Conservation (phyloP, 2,888 invertebrate genomes). For the Lepidochrysops patricia region DNA sequence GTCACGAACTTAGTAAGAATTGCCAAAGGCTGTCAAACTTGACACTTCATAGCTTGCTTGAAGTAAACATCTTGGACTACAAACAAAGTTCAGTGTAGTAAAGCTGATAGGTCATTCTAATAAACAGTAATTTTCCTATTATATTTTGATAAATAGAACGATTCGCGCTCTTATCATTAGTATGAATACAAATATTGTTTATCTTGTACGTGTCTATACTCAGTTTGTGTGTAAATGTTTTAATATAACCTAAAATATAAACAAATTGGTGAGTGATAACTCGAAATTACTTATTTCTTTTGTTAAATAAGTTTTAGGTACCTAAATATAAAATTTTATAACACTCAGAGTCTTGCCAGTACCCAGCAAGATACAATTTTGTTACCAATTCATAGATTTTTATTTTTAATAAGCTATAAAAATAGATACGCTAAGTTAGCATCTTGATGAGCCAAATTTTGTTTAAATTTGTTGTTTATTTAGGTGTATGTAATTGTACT, state of each 20-base stretch:
- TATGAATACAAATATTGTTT: neutral
- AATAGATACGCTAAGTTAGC: too few relatives aligned
- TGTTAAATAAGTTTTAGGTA: too few relatives aligned
- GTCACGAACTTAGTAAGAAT: neutral
- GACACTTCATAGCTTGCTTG: neutral
- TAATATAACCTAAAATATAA: slow-evolving; percentile 31
- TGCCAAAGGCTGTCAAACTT: neutral
- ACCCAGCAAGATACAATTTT: neutral
- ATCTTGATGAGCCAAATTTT: too few relatives aligned
- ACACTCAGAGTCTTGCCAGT: too few relatives aligned
- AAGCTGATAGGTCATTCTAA: slow-evolving; percentile 11
- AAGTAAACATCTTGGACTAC: neutral
- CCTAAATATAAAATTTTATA: too few relatives aligned
- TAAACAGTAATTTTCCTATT: slow-evolving; percentile 14
- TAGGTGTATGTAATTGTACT: too few relatives aligned
- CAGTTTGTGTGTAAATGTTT: neutral
- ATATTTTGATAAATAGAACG: slow-evolving; percentile 17
- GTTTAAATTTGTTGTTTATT: too few relatives aligned
- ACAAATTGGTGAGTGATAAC: slow-evolving; percentile 16
- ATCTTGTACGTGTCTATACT: neutral
- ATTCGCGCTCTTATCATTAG: slow-evolving; percentile 6
- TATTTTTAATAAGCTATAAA: too few relatives aligned
- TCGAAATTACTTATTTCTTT: too few relatives aligned
- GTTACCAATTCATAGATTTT: too few relatives aligned
- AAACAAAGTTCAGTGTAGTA: slow-evolving; percentile 13